phyloP scores from a whole-genome alignment of 2,888 invertebrate genomes.

The Dicyrtomina minuta region DNA sequence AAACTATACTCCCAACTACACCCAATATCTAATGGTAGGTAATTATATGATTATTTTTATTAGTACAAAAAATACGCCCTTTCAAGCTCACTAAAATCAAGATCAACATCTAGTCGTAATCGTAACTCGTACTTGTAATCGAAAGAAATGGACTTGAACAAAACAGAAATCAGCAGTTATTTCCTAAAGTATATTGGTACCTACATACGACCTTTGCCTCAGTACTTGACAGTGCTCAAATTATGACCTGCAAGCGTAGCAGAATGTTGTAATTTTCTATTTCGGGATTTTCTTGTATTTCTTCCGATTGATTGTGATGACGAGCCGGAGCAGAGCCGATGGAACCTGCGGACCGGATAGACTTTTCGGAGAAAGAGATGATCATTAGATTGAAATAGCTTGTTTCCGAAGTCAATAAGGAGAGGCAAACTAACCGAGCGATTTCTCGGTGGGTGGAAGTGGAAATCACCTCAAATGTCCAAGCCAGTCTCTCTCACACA shows the following conservation, averaged over 20 bases:
- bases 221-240: neutral
- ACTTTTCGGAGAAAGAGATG: neutral
- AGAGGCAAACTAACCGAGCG: constrained; percentile 22
- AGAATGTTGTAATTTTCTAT: neutral
- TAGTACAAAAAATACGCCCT: no score
- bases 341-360: neutral
- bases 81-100: no score
- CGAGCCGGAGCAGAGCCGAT: neutral
- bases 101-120: no score
- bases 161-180: no score
- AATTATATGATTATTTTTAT: no score
- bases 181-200: no score
- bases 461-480: constrained; percentile 22
- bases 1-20: no score
- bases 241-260: neutral
- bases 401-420: constrained; percentile 32
- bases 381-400: constrained; percentile 20
- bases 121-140: no score
- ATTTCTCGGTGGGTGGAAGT: constrained; percentile 33
- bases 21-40: no score
- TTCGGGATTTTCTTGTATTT: neutral
- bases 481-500: neutral
- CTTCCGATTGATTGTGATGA: neutral
- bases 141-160: no score
- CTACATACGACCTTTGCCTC: no score